A percentile compares a stretch with the other conserved stretches of the same genome.
phyloP scores from a whole-genome alignment of 2,888 invertebrate species.

The Fissipunctia ypsillon region DNA sequence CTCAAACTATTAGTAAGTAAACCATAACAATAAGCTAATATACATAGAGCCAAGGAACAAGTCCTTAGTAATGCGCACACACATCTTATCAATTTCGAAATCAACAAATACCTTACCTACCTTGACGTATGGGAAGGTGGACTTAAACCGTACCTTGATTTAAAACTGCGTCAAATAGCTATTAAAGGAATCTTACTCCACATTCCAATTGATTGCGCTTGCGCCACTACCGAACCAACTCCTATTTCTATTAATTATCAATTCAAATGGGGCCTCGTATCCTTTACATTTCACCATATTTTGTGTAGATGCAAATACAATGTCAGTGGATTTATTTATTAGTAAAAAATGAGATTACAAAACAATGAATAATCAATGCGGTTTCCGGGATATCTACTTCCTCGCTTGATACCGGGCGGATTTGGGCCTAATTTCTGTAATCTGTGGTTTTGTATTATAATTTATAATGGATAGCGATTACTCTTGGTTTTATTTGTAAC shows the following conservation, averaged over 20 bases:
- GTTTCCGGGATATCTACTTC: slow-evolving; percentile 77
- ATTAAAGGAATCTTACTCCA: slow-evolving; percentile 48
- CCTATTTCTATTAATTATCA: slow-evolving; percentile 60
- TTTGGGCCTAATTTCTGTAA: slow-evolving; percentile 5
- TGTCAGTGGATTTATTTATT: slow-evolving; percentile 39
- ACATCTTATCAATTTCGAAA: slow-evolving; percentile 9
- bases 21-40: not conserved
- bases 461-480: not conserved
- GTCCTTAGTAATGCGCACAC: not conserved
- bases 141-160: slow-evolving; percentile 5
- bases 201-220: slow-evolving; percentile 51
- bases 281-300: slow-evolving; percentile 57
- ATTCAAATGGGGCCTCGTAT: slow-evolving; percentile 52
- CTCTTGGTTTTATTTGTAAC: not conserved
- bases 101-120: slow-evolving; percentile 1
- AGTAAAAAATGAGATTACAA: slow-evolving; percentile 63
- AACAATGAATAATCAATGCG: slow-evolving; percentile 72
- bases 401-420: slow-evolving; percentile 55
- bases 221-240: slow-evolving; percentile 40
- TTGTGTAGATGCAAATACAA: slow-evolving; percentile 20
- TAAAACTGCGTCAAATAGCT: slow-evolving; percentile 31
- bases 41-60: not conserved
- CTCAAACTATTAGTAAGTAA: not conserved
- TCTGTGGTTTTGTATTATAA: slow-evolving; percentile 60
- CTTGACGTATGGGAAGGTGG: not conserved